Conservation (phyloP, 2,888 invertebrate genomes). For the Cheilosia grossa region DNA sequence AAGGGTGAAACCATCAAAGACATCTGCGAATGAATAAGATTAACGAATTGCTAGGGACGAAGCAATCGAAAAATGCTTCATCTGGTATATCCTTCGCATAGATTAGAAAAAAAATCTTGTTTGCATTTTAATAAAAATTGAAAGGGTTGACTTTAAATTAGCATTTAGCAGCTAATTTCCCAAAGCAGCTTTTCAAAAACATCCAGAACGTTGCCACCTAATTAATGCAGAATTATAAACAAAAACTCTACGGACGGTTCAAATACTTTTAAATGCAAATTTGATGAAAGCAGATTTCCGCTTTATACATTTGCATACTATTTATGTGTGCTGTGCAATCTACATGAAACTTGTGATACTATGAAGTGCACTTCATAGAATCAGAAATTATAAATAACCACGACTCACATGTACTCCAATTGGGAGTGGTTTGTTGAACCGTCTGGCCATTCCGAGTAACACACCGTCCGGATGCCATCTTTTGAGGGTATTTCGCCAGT, state of each 20-base stretch:
- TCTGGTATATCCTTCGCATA: too few relatives aligned
- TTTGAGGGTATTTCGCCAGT: conserved; percentile 86
- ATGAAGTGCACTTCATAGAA: too few relatives aligned
- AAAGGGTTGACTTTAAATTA: conserved; percentile 19
- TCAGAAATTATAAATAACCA: neutral
- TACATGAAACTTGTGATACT: too few relatives aligned
- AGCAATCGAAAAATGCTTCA: too few relatives aligned
- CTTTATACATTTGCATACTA: conserved; percentile 4
- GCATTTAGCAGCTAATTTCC: conserved; percentile 19
- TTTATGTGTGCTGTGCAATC: too few relatives aligned
- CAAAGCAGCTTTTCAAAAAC: neutral
- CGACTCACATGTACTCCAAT: conserved; percentile 90
- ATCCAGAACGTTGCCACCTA: neutral
- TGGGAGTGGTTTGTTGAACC: conserved; percentile 88
- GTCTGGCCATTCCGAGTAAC: conserved; percentile 94
- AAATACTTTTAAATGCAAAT: conserved; percentile 11
- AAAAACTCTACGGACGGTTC: neutral
- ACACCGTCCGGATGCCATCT: conserved; percentile 88
- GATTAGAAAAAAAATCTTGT: neutral
- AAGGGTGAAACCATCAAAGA: too few relatives aligned
- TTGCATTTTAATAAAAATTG: neutral
- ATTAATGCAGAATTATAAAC: neutral
- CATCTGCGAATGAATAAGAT: too few relatives aligned
- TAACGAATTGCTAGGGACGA: too few relatives aligned
- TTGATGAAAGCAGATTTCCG: neutral